Conservation (phyloP, 2,797 vertebrate genomes). For the Perdix hodgsoniae region DNA sequence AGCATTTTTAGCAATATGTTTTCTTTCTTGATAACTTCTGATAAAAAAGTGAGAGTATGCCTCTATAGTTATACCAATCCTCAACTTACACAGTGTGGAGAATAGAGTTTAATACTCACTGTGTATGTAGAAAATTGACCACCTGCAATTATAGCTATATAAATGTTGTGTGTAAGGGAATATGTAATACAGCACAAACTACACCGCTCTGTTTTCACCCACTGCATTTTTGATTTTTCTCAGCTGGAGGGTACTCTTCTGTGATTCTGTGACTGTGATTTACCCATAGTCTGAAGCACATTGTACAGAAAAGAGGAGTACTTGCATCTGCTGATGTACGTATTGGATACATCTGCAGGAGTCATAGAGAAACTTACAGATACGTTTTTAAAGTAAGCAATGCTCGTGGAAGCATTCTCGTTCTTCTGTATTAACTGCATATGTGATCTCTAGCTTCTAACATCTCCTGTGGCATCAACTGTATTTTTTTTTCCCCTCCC, state of each 20-base stretch:
- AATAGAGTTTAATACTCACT: not conserved
- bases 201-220: not conserved
- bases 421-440: not conserved
- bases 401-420: not conserved
- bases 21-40: conserved; percentile 36
- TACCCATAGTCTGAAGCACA: not conserved
- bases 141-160: not conserved
- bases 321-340: not conserved
- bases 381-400: not conserved
- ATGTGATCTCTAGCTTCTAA: not conserved
- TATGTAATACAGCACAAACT: not conserved
- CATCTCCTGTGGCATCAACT: accelerated
- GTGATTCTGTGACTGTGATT: not conserved
- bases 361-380: not conserved
- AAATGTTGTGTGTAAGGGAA: not conserved
- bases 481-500: not conserved
- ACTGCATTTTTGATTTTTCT: not conserved
- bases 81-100: not conserved
- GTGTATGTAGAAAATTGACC: not conserved
- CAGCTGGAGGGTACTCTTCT: not conserved
- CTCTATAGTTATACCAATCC: not conserved
- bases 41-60: conserved; percentile 4
- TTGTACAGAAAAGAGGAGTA: not conserved
- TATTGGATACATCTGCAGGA: not conserved
- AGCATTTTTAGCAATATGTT: conserved; percentile 32